Percentiles rank a stretch among this genome's conserved stretches.
phyloP scores from a whole-genome alignment of 2,888 invertebrate genomes.

The Monochamus alternatus region DNA sequence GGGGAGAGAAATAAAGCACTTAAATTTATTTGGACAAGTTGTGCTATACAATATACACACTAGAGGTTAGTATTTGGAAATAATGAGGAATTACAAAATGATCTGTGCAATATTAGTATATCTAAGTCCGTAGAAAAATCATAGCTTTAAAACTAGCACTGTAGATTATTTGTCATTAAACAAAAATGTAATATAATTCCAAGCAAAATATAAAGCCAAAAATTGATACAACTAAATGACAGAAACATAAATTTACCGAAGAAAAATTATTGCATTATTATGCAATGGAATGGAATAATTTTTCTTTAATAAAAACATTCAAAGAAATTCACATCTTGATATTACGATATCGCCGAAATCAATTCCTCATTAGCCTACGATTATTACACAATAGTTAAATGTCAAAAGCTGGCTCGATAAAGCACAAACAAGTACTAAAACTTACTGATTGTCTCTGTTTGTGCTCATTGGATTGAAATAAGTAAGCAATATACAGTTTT shows the following conservation, averaged over 20 bases:
- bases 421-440: slow-evolving; percentile 53
- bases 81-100: slow-evolving; percentile 12
- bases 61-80: background rate
- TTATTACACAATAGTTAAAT: slow-evolving; percentile 12
- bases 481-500: slow-evolving; percentile 18
- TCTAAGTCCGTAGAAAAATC: background rate
- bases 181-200: too few species aligned
- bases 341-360: slow-evolving; percentile 2
- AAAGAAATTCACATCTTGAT: too few species aligned
- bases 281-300: too few species aligned
- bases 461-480: slow-evolving; percentile 44
- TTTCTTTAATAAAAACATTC: too few species aligned
- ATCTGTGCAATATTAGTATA: background rate
- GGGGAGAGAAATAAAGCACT: background rate
- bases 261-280: too few species aligned
- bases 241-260: too few species aligned
- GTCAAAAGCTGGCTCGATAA: slow-evolving; percentile 31
- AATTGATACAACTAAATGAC: too few species aligned
- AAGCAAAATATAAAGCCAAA: too few species aligned
- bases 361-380: slow-evolving; percentile 32
- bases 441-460: slow-evolving; percentile 58
- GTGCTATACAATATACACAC: slow-evolving; percentile 11
- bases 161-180: too few species aligned
- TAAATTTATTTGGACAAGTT: slow-evolving; percentile 3
- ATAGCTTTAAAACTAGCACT: background rate